Percentiles rank a stretch among this genome's conserved stretches.
These are phyloP conservation scores for Cathartes aura DNA, from an alignment of 2,113 vertebrate genomes.

Conservation along the genomic window DNA sequence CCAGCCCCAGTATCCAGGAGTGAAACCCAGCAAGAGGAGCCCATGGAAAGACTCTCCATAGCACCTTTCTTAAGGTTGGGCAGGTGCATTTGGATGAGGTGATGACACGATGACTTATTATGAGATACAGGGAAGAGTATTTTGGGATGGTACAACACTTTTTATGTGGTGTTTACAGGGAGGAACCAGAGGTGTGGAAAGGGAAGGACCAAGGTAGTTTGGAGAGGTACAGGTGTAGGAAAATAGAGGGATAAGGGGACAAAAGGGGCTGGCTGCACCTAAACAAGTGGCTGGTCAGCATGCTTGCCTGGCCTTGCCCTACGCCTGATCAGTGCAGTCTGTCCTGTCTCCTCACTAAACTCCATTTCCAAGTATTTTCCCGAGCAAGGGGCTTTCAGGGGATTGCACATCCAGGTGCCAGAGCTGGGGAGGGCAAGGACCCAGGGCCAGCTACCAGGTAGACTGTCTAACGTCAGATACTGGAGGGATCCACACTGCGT, in stretches of 20 bases:
- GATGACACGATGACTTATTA: not conserved
- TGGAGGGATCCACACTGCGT: not conserved
- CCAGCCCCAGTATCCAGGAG: not conserved
- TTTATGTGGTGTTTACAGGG: rapidly evolving
- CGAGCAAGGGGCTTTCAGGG: not conserved
- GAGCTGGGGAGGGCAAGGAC: not conserved
- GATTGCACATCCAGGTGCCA: not conserved
- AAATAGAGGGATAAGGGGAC: not conserved
- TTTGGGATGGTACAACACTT: not conserved
- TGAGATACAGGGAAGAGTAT: not conserved
- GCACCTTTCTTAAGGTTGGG: not conserved
- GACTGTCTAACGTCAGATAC: not conserved
- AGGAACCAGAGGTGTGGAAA: not conserved
- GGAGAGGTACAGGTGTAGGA: not conserved
- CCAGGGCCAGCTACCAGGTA: not conserved
- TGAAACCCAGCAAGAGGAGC: not conserved
- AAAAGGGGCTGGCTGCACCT: not conserved
- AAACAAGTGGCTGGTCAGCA: not conserved
- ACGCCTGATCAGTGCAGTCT: not conserved
- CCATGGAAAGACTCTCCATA: not conserved
- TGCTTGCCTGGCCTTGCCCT: not conserved
- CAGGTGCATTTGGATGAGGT: not conserved
- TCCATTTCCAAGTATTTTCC: not conserved
- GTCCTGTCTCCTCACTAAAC: not conserved
- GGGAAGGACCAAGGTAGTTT: not conserved